Conservation (phyloP, 2,888 invertebrate species). For the Sycophila texana region DNA sequence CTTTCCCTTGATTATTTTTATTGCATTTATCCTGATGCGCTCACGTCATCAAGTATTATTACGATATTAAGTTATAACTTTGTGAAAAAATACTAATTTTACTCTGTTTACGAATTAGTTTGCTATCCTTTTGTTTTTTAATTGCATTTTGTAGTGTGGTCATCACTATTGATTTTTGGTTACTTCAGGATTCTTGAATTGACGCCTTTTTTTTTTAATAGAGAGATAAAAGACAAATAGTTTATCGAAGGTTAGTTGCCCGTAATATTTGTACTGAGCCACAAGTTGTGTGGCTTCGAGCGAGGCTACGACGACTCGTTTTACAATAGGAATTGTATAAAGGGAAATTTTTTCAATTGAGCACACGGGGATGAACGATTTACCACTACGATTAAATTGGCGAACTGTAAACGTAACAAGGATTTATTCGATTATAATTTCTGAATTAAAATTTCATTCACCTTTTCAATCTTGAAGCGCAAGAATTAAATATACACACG, state of each 20-base stretch:
- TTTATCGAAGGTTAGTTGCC: neutral
- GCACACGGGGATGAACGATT: neutral
- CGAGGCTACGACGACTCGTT: neutral
- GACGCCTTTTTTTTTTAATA: neutral
- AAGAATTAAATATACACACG: too few species aligned
- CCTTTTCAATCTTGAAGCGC: too few species aligned
- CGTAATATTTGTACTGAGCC: slow-evolving; percentile 26
- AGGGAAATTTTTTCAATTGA: neutral
- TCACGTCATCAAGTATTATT: too few species aligned
- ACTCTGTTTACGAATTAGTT: neutral
- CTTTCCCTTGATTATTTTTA: neutral
- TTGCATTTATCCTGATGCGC: neutral
- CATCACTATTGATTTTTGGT: neutral
- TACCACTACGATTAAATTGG: too few species aligned
- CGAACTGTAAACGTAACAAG: too few species aligned
- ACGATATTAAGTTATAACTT: too few species aligned
- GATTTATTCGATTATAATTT: too few species aligned
- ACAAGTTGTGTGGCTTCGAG: neutral
- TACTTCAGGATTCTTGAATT: neutral
- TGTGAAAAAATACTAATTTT: neutral
- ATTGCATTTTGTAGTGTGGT: neutral
- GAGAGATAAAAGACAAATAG: slow-evolving; percentile 27
- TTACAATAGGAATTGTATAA: slow-evolving; percentile 23
- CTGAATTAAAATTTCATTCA: too few species aligned
- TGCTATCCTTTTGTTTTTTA: neutral